Percentiles rank a stretch among this genome's conserved stretches.
These are phyloP conservation scores for Scalopus aquaticus DNA, from an alignment of 2,113 vertebrate genomes.

Conservation along the genomic window DNA sequence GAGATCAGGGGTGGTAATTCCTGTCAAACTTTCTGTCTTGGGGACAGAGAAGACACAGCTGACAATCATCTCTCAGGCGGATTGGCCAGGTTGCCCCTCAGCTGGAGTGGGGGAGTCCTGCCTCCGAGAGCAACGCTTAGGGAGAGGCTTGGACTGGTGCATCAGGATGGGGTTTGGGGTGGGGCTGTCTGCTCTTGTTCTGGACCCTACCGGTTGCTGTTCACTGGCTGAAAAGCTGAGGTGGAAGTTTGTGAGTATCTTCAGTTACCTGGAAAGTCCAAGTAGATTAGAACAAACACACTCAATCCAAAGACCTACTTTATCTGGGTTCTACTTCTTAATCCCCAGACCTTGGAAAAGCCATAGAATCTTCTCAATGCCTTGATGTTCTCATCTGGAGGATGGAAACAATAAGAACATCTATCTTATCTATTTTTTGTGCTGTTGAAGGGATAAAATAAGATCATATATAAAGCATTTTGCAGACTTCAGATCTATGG, in stretches of 20 bases:
- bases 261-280: neutral
- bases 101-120: neutral
- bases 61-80: neutral
- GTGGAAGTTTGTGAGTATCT: neutral
- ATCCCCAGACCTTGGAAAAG: neutral
- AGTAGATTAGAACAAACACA: neutral
- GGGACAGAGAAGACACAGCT: neutral
- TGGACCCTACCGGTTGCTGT: neutral
- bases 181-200: neutral
- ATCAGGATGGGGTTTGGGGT: neutral
- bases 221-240: neutral
- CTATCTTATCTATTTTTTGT: neutral
- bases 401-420: neutral
- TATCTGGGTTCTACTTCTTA: neutral
- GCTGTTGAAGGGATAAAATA: neutral
- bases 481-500: neutral
- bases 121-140: neutral
- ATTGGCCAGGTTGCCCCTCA: neutral
- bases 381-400: neutral
- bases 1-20: neutral
- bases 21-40: neutral
- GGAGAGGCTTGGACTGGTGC: neutral
- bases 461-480: neutral
- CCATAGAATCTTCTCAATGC: neutral
- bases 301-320: neutral